A percentile compares a stretch with the other conserved stretches of the same genome.
Evolutionary conservation across 1,140 invertebrate genomes (phyloP).

Genomic region (Pissodes strobi): DNA sequence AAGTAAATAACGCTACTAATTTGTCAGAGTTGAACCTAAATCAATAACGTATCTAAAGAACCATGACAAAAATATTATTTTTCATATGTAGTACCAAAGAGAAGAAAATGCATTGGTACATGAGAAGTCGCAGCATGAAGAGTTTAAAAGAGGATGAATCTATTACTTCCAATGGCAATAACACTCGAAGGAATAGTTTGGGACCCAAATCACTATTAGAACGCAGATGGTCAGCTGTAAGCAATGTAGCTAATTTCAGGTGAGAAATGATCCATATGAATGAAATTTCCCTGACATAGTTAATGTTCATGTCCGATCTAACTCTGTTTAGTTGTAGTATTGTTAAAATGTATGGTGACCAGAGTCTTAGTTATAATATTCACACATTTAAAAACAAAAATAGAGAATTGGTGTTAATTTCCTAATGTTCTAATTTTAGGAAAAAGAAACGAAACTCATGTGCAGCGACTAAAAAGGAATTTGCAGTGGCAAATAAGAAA

Average conservation of each 20-base stretch:
- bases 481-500: background rate
- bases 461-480: conserved; percentile 14
- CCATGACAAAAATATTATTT: too few species aligned
- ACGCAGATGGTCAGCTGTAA: conserved; percentile 51
- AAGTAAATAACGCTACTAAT: too few species aligned
- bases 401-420: too few species aligned
- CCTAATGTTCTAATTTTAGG: background rate
- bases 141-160: conserved; percentile 30
- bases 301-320: too few species aligned
- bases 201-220: conserved; percentile 41
- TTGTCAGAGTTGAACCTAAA: too few species aligned
- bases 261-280: too few species aligned
- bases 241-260: conserved; percentile 38
- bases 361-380: too few species aligned
- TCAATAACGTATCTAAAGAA: too few species aligned
- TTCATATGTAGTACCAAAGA: conserved; percentile 53
- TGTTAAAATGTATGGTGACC: too few species aligned
- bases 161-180: background rate
- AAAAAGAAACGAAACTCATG: conserved; percentile 45
- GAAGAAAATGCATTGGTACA: conserved; percentile 59
- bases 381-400: too few species aligned
- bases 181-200: conserved; percentile 31
- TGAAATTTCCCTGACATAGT: background rate
- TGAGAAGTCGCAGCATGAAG: conserved; percentile 51
- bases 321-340: too few species aligned